These are phyloP conservation scores for Bubalus kerabau DNA, from an alignment of 2,113 vertebrate species.

Conservation along the genomic window DNA sequence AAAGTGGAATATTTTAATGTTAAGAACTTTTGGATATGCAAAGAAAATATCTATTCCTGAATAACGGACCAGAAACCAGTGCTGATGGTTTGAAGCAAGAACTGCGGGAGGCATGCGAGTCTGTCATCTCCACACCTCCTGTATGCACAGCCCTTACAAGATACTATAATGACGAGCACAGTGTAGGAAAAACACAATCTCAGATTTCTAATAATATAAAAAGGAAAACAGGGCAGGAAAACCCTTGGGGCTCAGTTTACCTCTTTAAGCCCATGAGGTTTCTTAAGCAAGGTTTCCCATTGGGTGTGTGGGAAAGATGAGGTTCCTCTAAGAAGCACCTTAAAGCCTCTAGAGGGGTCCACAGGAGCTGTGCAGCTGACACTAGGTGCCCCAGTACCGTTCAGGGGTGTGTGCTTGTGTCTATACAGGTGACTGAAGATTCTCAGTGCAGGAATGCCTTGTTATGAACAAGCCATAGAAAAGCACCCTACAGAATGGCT, in stretches of 20 bases:
- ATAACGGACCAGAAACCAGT: not conserved
- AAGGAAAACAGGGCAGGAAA: conserved; percentile 33
- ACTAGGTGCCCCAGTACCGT: not conserved
- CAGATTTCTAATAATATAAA: conserved; percentile 7
- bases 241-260: conserved; percentile 1
- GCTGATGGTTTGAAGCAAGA: not conserved
- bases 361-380: not conserved
- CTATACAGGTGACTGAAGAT: not conserved
- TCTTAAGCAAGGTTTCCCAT: not conserved
- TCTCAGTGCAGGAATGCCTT: not conserved
- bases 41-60: conserved; percentile 20
- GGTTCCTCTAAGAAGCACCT: not conserved
- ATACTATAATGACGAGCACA: not conserved
- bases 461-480: not conserved
- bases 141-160: not conserved
- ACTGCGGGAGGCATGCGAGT: not conserved
- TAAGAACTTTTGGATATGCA: not conserved
- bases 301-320: not conserved
- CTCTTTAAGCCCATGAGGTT: not conserved
- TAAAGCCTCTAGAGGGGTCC: not conserved
- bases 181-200: conserved; percentile 2
- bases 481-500: not conserved
- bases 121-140: not conserved
- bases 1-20: conserved; percentile 12
- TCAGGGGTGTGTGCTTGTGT: not conserved